Evolutionary conservation across 1,140 invertebrate species (phyloP), one percentile per base, ranked within the genome.

Genomic region (Gonatopus flavifemur): DNA sequence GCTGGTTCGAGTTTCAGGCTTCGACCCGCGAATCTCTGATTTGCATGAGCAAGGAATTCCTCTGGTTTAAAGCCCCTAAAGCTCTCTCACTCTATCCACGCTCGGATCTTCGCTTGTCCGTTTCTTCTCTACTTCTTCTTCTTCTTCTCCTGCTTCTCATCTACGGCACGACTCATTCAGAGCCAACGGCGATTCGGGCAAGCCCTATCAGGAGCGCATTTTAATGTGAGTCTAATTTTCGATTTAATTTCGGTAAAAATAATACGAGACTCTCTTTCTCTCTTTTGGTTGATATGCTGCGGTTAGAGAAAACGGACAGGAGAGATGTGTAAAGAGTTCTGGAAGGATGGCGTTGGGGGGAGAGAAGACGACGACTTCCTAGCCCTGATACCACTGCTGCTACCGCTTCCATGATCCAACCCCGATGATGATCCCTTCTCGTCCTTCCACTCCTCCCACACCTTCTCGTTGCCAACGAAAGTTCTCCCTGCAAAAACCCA

Each of bases 171-270:
- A 25, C 54, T 57, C 52, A 37, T 37, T 47, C 53, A 62, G n/a
- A n/a, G 66, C 63, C 64, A 72, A 36, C 57, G 59, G 67, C 67
- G 64, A 68, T 64, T 57, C 57, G 31, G 51, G 52, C 55, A 37
- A 59, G 51, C 43, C 64, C 62, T 65, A 69, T 72, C 67, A 65
- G 57, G 54, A 64, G 58, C 64, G 68, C 59, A 70, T 73, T 72
- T 73, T 70, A 73, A 73, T 70, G 66, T 55, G 57, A 68, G 57
- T 72, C 62, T 73, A 73, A 73, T 73, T 73, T 73, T 73, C 70
- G 70, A 73, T 73, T 73, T 73, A 73, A 73, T 72, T 73, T 72
- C 70, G 68, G 66, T 72, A 73, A 72, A 72, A 72, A 73, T 72
- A 57, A 70, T 72, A 57, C 64, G 55, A 48, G 53, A n/a, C n/a